Evolutionary conservation across 2,797 vertebrate genomes (phyloP).

Genomic region (Cyclopterus lumpus): DNA sequence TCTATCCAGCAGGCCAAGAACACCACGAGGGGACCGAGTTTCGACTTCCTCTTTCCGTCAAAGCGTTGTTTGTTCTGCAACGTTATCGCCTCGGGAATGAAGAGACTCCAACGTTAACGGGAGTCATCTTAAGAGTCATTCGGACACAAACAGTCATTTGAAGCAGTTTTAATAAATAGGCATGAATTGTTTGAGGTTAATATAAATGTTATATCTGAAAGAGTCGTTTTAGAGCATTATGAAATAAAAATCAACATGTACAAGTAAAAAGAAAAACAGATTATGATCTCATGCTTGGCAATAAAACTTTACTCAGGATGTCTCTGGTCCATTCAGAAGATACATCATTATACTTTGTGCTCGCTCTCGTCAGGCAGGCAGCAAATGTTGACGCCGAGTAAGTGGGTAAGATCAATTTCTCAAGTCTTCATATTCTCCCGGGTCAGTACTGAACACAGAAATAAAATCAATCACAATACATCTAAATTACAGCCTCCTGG

Average conservation of each 20-base stretch:
- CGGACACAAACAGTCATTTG: slow-evolving; percentile 51
- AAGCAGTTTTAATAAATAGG: slow-evolving; percentile 82
- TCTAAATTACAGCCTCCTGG: slow-evolving; percentile 11
- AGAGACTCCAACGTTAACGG: neutral
- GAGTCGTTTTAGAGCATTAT: slow-evolving; percentile 56
- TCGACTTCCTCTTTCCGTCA: neutral
- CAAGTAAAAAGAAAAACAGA: slow-evolving; percentile 68
- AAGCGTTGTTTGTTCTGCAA: neutral
- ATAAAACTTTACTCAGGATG: slow-evolving; percentile 48
- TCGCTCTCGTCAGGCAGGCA: slow-evolving; percentile 46
- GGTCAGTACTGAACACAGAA: slow-evolving; percentile 39
- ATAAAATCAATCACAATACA: slow-evolving; percentile 14
- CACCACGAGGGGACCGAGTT: neutral
- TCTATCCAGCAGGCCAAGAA: neutral
- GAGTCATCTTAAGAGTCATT: neutral
- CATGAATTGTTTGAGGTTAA: slow-evolving; percentile 73
- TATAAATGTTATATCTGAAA: slow-evolving; percentile 77
- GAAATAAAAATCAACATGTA: slow-evolving; percentile 70
- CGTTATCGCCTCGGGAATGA: neutral
- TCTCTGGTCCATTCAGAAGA: slow-evolving; percentile 50
- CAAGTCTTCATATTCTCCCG: slow-evolving; percentile 19
- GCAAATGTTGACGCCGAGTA: slow-evolving; percentile 14
- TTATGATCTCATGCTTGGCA: slow-evolving; percentile 72
- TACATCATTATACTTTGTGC: slow-evolving; percentile 39
- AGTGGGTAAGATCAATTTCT: slow-evolving; percentile 20